Evolutionary conservation across 2,113 vertebrate species (phyloP), one percentile per base, ranked within the genome.

Genomic region (Heterocephalus glaber): DNA sequence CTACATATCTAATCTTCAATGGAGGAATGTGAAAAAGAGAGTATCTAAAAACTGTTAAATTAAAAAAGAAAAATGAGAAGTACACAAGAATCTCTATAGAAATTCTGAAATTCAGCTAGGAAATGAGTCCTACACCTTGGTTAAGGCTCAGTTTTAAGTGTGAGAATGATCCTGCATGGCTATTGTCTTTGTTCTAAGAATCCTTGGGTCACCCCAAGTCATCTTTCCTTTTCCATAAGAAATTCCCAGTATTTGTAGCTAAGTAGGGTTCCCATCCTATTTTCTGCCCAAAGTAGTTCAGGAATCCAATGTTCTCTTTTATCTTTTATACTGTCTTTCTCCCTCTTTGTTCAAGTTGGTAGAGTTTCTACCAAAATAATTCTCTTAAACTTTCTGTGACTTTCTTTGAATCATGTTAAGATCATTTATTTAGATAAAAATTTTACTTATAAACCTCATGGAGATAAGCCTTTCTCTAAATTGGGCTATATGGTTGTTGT

Each of bases 391-490:
- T 56, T 20, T 77, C 60, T 66, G 9, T 76, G 24, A 81, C 22
- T 91, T 74, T 68, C 4, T 26, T 66, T 77, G 33, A 70, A 44
- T 52, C 22, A 85, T 88, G 60, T 10, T 81, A 44, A 47, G 5
- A 81, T 81, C 44, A 89, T 77, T 91, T 28, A 44, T 92, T 91
- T 63, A 56, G 56, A 80, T 72, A 52, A 96, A 96, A 92, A 44
- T 28, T 56, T 49, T 44, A 70, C 28, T 79, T 86, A 76, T 16
- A 93, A 91, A 88, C 61, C 22, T 86, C 35, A 14, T 35, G 17
- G 35, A 93, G 28, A 86, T 82, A 81, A 93, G 0, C 19, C 14
- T 28, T 86, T 86, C 33, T 56, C 44, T 91, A 79, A 85, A 89
- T 35, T 85, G 60, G 22, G 13, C 17, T 74, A 10, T 80, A 58